A percentile compares a stretch with the other conserved stretches of the same genome.
phyloP scores from a whole-genome alignment of 2,113 vertebrate genomes.

The Cnemophilus loriae region DNA sequence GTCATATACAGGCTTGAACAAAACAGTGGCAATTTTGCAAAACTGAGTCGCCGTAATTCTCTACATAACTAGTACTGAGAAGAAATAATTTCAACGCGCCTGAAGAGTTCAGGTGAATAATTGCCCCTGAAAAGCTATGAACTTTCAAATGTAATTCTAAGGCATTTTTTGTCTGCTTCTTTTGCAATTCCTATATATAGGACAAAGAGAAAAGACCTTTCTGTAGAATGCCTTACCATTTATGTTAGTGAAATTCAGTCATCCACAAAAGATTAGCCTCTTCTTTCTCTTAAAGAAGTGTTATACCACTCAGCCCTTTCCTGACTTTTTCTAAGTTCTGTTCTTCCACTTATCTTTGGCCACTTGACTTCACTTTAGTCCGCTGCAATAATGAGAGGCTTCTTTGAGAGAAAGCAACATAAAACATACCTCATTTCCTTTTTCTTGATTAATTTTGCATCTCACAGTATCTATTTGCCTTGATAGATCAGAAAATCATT shows the following conservation, averaged over 20 bases:
- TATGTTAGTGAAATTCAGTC: not conserved
- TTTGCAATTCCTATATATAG: not conserved
- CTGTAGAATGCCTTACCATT: not conserved
- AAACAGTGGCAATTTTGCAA: not conserved
- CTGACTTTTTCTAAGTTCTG: not conserved
- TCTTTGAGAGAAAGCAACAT: slow-evolving; percentile 8
- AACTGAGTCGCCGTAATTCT: not conserved
- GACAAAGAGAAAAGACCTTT: not conserved
- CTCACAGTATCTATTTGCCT: slow-evolving; percentile 36
- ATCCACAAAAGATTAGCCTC: not conserved
- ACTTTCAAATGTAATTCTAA: not conserved
- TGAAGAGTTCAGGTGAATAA: not conserved
- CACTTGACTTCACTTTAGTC: slow-evolving; percentile 8
- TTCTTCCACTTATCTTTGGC: not conserved
- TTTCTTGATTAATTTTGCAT: slow-evolving; percentile 48
- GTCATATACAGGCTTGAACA: not conserved
- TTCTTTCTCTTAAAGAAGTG: not conserved
- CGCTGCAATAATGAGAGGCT: not conserved
- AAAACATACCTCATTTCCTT: slow-evolving; percentile 19
- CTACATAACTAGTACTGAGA: not conserved
- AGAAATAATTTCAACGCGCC: not conserved
- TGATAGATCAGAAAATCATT: slow-evolving; percentile 48
- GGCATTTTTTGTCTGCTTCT: not conserved
- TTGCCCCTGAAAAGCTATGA: not conserved
- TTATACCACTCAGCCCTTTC: not conserved